These are phyloP conservation scores for Platanista minor DNA, from an alignment of 2,113 vertebrate genomes.

Conservation along the genomic window DNA sequence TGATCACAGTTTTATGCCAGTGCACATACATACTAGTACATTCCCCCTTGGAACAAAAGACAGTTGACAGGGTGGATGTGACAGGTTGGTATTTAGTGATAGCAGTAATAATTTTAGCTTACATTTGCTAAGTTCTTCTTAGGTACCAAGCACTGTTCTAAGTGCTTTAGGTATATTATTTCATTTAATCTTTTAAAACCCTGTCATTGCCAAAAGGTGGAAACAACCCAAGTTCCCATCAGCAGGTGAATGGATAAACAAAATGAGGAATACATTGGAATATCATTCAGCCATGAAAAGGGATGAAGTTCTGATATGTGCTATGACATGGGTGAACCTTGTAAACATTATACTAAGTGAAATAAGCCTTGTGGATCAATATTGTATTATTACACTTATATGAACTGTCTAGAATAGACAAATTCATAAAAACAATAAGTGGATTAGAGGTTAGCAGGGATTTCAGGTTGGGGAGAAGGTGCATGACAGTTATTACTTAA, in stretches of 20 bases:
- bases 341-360: not conserved
- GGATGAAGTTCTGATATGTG: not conserved
- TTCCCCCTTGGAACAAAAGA: not conserved
- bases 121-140: not conserved
- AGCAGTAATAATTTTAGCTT: not conserved
- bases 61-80: not conserved
- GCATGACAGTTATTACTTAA: not conserved
- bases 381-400: not conserved
- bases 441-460: not conserved
- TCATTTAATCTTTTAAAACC: not conserved
- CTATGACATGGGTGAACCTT: not conserved
- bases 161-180: not conserved
- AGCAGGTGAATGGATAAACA: not conserved
- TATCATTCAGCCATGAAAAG: not conserved
- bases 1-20: not conserved
- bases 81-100: not conserved
- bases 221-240: not conserved
- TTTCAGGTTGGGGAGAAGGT: not conserved
- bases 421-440: not conserved
- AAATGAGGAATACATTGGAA: not conserved
- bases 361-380: not conserved
- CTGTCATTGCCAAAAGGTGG: not conserved
- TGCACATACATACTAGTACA: too few relatives aligned
- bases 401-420: not conserved
- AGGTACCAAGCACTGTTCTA: not conserved